Conservation (phyloP, 2,113 vertebrate species). For the Lichenostomus cassidix region DNA sequence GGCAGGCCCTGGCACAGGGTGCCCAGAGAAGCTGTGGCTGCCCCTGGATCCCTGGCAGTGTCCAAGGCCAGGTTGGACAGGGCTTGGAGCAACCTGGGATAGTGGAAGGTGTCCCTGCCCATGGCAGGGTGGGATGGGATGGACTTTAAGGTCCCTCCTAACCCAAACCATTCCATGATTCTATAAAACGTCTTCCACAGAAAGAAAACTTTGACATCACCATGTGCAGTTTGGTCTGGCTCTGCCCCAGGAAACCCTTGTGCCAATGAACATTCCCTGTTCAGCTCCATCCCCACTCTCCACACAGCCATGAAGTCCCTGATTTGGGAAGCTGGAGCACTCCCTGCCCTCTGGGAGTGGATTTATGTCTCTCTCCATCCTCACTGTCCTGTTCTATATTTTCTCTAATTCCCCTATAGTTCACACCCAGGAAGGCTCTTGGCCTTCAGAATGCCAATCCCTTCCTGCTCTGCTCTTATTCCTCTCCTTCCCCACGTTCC, state of each 20-base stretch:
- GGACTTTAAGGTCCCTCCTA: background rate
- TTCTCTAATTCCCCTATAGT: background rate
- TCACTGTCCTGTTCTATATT: background rate
- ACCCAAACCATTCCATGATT: background rate
- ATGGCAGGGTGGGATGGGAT: accelerated
- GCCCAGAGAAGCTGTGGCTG: background rate
- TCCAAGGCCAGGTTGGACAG: background rate
- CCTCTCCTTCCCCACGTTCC: background rate
- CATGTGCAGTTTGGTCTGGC: background rate
- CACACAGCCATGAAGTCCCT: background rate
- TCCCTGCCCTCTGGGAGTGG: background rate
- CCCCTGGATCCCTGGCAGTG: background rate
- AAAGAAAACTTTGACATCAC: background rate
- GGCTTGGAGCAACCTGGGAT: background rate
- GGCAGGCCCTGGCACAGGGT: background rate
- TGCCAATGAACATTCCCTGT: background rate
- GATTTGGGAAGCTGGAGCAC: background rate
- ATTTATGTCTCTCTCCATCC: background rate
- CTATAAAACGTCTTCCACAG: background rate
- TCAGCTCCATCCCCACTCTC: background rate
- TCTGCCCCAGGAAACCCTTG: background rate
- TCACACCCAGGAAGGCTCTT: background rate
- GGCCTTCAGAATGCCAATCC: background rate
- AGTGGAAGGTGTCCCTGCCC: background rate
- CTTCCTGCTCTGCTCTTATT: background rate